Base-by-base conservation (phyloP, 2,797 vertebrate genomes). In the Glyptemys insculpta region DNA sequence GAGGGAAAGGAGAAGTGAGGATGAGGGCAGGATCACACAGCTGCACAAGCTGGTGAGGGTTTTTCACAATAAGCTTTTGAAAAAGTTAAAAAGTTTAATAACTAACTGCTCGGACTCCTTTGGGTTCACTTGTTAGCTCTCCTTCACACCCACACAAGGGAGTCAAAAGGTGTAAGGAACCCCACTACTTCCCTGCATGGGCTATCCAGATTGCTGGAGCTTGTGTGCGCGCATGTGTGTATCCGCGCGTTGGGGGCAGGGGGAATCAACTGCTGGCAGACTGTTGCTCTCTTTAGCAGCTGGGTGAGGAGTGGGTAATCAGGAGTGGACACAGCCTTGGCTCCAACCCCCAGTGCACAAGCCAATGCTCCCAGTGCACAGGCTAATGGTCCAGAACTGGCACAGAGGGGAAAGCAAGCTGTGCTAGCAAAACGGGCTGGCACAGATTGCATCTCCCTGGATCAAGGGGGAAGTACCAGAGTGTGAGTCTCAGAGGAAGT, bases 361-460 rank as follows among this genome's bases (percentile, higher is more conserved):
- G 14, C 31, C 59, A 62, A 14, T 62, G 59, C 59, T 31, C 62
- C 9, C 65, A 37, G 34, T 37, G n/a, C n/a, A 37, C 19, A 21
- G 41, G n/a, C n/a, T 37, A 19, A 68, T 68, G 34, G 9, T 37
- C 18, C 65, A 72, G 65, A 37, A 37, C 65, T 37, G 65, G 5
- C n/a, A 72, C n/a, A 23, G n/a, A 37, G 19, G n/a, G 65, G n/a
- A 72, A 37, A 41, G n/a, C n/a, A 72, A 23, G 65, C n/a, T 9
- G 62, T n/a, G 34, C 34, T 72, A 37, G n/a, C n/a, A 72, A 21
- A 72, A 23, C 41, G 3, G 19, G 65, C 57, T 62, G 59, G 65
- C 50, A 27, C 59, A 37, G 19, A 21, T 47, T 84, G 85, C 8
- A 9, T 5, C 18, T 0, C 0, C n/a, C 2, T 4, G 34, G 44